A percentile compares a stretch with the other conserved stretches of the same genome.
Evolutionary conservation across 1,140 invertebrate species (phyloP).

Genomic region (Penaeus indicus): DNA sequence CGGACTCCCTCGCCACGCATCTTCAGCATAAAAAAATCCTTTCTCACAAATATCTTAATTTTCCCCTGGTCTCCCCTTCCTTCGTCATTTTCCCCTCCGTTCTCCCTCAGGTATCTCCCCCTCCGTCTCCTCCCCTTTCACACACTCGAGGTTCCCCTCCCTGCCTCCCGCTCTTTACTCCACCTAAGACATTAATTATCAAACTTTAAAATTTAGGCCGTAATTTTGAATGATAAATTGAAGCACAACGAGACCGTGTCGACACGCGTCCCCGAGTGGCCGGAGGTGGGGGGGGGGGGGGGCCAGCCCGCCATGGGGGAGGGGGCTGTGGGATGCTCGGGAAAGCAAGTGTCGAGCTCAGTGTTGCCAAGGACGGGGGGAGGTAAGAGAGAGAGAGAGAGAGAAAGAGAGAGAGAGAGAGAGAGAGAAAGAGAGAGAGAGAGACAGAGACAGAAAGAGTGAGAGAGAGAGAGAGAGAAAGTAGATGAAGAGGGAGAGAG

Average conservation of each 20-base stretch:
- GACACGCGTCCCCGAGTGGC: background rate
- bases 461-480: too few species aligned
- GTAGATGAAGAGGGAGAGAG: too few species aligned
- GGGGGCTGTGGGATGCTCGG: background rate
- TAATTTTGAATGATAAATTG: constrained; percentile 52
- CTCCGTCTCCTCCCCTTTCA: background rate
- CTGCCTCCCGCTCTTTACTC: constrained; percentile 7
- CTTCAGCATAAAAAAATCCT: background rate
- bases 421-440: too few species aligned
- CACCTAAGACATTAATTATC: constrained; percentile 47
- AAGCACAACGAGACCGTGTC: background rate
- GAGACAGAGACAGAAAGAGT: too few species aligned
- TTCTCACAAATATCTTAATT: background rate
- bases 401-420: too few species aligned
- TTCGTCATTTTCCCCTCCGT: background rate
- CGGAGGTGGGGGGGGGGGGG: background rate
- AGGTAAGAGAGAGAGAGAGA: too few species aligned
- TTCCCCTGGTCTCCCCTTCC: too few species aligned
- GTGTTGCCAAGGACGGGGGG: too few species aligned
- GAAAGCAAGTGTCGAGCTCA: too few species aligned
- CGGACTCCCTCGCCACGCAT: background rate
- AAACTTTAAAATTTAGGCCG: constrained; percentile 43
- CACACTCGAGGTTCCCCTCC: background rate
- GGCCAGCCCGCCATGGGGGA: background rate
- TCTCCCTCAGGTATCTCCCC: background rate